phyloP scores from a whole-genome alignment of 64 coral and sea anemone genomes.

The Dendronephthya gigantea region DNA sequence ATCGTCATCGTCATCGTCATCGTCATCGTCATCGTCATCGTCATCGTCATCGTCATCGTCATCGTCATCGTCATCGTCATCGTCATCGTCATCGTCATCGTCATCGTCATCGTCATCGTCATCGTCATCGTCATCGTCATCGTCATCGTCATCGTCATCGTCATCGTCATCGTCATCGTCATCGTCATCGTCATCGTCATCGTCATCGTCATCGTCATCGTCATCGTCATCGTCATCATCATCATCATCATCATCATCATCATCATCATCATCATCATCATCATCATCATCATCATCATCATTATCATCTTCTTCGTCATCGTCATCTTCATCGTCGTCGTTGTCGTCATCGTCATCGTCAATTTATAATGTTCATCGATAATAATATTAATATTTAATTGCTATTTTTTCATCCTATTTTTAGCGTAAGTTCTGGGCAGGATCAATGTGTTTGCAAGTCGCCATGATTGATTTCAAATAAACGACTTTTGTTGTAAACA shows the following conservation, averaged over 20 bases:
- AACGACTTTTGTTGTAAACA: too few species aligned
- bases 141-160: not conserved
- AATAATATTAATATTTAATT: too few species aligned
- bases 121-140: not conserved
- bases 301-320: not conserved
- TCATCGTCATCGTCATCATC: not conserved
- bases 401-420: too few species aligned
- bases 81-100: not conserved
- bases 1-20: not conserved
- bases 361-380: too few species aligned
- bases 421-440: too few species aligned
- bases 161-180: not conserved
- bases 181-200: not conserved
- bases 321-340: not conserved
- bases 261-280: not conserved
- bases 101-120: not conserved
- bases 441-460: too few species aligned
- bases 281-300: not conserved
- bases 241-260: not conserved
- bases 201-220: not conserved
- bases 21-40: not conserved
- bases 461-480: too few species aligned
- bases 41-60: not conserved
- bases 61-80: not conserved
- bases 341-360: not conserved